Percentiles rank a stretch among this genome's conserved stretches.
Evolutionary conservation across 1,140 invertebrate genomes (phyloP).

Genomic region (Drosophila guanche): DNA sequence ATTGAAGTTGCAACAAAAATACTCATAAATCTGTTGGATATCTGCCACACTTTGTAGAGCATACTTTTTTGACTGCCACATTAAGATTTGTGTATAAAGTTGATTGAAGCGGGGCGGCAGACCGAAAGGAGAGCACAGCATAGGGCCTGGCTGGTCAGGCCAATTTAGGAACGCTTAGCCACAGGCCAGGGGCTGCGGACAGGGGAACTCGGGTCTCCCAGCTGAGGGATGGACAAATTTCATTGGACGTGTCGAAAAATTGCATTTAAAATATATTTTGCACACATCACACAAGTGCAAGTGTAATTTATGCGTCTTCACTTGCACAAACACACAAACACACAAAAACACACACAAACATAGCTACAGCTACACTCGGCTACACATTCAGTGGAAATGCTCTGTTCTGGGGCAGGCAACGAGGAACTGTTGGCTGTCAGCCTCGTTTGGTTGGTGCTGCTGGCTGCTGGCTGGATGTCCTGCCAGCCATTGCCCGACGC

Average conservation of each 20-base stretch:
- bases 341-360: conserved; percentile 4
- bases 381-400: conserved; percentile 63
- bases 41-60: conserved; percentile 12
- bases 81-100: conserved; percentile 44
- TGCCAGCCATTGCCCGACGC: conserved; percentile 63
- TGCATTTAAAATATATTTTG: conserved; percentile 47
- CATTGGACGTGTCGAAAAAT: conserved; percentile 66
- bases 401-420: too few relatives aligned
- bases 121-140: neutral
- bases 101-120: conserved; percentile 29
- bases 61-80: neutral
- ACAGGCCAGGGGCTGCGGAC: conserved; percentile 18
- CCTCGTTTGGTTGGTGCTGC: conserved; percentile 1
- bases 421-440: conserved; percentile 28
- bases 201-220: neutral
- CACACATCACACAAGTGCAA: conserved; percentile 61
- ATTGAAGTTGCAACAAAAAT: conserved; percentile 28
- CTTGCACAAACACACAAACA: conserved; percentile 24
- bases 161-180: conserved; percentile 68
- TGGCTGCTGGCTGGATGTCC: conserved; percentile 28
- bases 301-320: conserved; percentile 78
- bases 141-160: conserved; percentile 34
- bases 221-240: conserved; percentile 44
- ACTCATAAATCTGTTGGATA: conserved; percentile 32
- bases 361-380: neutral